Evolutionary conservation across 2,113 vertebrate species (phyloP).

Genomic region (Otus sunia): DNA sequence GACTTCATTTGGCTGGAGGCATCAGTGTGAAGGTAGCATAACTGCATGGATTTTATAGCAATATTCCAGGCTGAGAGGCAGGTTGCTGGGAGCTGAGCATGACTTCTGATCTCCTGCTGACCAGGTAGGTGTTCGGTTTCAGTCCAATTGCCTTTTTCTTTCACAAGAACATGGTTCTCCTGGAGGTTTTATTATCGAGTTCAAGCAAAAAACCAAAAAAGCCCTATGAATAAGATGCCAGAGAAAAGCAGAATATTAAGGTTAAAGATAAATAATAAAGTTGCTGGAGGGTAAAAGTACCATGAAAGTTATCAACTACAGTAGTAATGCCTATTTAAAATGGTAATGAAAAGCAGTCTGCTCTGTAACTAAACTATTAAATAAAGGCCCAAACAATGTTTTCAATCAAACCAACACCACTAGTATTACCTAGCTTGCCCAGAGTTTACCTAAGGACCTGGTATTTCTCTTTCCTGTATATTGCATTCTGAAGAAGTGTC

Average conservation of each 20-base stretch:
- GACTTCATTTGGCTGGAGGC: neutral
- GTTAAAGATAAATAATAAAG: conserved; percentile 27
- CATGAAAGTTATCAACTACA: neutral
- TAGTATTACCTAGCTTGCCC: neutral
- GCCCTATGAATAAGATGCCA: neutral
- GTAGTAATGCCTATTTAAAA: conserved; percentile 30
- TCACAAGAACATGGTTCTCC: neutral
- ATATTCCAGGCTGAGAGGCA: neutral
- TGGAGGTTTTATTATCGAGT: neutral
- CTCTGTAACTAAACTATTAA: neutral
- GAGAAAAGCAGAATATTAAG: neutral
- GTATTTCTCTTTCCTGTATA: neutral
- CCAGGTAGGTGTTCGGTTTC: neutral
- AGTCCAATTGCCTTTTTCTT: neutral
- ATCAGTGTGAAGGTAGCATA: neutral
- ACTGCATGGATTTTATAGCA: neutral
- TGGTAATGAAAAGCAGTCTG: conserved; percentile 23
- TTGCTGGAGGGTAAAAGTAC: neutral
- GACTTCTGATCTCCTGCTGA: neutral
- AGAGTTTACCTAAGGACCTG: neutral
- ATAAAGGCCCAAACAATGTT: neutral
- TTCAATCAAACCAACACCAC: neutral
- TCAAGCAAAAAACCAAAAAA: neutral
- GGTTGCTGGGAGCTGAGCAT: neutral
- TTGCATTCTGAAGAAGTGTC: neutral